Base-by-base conservation (phyloP, 2,888 invertebrate species). In the Minunthozetes semirufus region DNA sequence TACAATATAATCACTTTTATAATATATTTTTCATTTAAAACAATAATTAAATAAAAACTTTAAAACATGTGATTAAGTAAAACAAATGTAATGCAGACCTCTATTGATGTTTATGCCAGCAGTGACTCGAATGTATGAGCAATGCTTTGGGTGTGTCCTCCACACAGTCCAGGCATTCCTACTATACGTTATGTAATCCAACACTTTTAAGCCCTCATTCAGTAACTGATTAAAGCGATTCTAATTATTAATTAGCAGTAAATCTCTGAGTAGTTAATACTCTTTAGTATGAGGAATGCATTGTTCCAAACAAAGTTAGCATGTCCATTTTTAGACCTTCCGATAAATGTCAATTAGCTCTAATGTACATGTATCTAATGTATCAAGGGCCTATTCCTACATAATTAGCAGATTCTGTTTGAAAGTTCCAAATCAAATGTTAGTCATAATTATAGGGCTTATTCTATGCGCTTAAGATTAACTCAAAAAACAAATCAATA, bases 101-200 rank as follows among this genome's bases (percentile, higher is more conserved):
- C 63, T 66, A 66, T 66, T 19, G n/a, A 38, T 66, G 63, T 66
- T 61, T 66, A 66, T 66, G 63, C 5, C 59, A 59, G 61, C n/a
- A 33, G 1, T 61, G 61, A 17, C n/a, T 29, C 42, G 1, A 42
- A 29, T 33, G 33, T 15, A 0, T 61, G 29, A 29, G 17, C 29
- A 29, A 15, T 61, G 61, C 61, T 29, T 61, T 61, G 61, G 63
- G 63, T 66, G 63, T 66, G 63, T n/a, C 63, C 38, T 66, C 17
- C 1, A 33, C 33, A 5, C 33, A 33, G 4, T 33, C 33, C 33
- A 38, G 63, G 33, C 63, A 38, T 8, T 66, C 63, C 15, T 19
- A 38, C 27, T n/a, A 5, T 13, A 19, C 63, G 63, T 66, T 66
- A 66, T 61, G 33, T 11, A 61, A 33, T 17, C 22, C 3, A 9